A percentile compares a stretch with the other conserved stretches of the same genome.
Evolutionary conservation across 2,797 vertebrate genomes (phyloP).

Genomic region (Siniperca obscura): DNA sequence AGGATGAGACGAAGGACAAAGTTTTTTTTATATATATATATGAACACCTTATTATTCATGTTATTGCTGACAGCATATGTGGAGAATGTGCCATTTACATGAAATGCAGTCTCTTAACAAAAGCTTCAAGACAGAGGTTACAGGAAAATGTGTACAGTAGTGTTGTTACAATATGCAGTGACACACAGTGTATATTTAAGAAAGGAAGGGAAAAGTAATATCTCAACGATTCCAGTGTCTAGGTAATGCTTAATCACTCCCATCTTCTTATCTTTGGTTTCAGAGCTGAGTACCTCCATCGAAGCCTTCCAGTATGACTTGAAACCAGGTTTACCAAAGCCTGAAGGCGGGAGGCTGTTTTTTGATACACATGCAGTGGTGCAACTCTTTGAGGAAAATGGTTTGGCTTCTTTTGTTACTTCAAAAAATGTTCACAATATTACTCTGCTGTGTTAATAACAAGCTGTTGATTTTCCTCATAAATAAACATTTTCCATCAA

Average conservation of each 20-base stretch:
- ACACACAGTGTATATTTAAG: neutral
- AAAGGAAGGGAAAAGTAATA: neutral
- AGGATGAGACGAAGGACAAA: too few relatives aligned
- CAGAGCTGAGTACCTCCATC: constrained; percentile 84
- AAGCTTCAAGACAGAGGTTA: neutral
- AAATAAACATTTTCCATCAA: neutral
- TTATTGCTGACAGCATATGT: too few relatives aligned
- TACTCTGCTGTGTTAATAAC: neutral
- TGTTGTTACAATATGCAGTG: neutral
- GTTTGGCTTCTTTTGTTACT: constrained; percentile 75
- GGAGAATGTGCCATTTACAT: neutral
- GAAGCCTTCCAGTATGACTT: constrained; percentile 78
- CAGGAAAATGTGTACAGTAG: too few relatives aligned
- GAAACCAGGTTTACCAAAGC: constrained; percentile 74
- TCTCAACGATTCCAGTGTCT: neutral
- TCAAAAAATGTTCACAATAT: neutral
- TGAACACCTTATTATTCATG: too few relatives aligned
- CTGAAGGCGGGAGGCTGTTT: constrained; percentile 84
- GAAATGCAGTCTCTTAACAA: neutral
- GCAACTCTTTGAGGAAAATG: constrained; percentile 90
- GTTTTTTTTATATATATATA: too few relatives aligned
- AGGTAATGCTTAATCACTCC: neutral
- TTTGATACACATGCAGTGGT: constrained; percentile 96
- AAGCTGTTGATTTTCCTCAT: neutral
- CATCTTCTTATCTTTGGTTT: constrained; percentile 36